Conservation (phyloP, 2,888 invertebrate genomes). For the Drosophila quinaria region DNA sequence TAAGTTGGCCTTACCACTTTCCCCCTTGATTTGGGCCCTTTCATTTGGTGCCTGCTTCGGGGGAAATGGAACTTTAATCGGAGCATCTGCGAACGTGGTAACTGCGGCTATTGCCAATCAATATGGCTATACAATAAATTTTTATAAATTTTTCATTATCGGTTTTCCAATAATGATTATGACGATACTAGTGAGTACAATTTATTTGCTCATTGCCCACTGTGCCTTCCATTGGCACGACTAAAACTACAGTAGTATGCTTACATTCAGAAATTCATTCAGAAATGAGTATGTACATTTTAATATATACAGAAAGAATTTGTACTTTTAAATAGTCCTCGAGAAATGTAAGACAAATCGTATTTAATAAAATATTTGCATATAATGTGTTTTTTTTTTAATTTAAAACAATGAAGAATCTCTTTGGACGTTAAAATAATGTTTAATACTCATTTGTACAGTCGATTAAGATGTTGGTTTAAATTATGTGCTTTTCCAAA, state of each 20-base stretch:
- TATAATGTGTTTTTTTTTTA: too few relatives aligned
- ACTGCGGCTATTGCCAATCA: background rate
- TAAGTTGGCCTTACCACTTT: background rate
- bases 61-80: conserved; percentile 11
- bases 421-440: too few relatives aligned
- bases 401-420: too few relatives aligned
- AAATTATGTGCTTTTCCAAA: too few relatives aligned
- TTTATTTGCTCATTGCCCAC: conserved; percentile 5
- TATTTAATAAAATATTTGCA: too few relatives aligned
- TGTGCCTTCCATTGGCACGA: background rate
- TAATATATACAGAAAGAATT: too few relatives aligned
- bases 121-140: conserved; percentile 6
- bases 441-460: too few relatives aligned
- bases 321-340: too few relatives aligned
- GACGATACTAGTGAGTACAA: background rate
- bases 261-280: too few relatives aligned
- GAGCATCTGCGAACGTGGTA: conserved; percentile 11
- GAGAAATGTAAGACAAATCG: too few relatives aligned
- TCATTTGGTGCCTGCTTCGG: conserved; percentile 17
- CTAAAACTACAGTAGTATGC: background rate
- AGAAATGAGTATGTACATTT: too few relatives aligned
- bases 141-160: background rate
- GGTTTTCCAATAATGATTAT: conserved; percentile 14
- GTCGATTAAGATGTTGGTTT: too few relatives aligned
- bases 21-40: conserved; percentile 14